phyloP scores from a whole-genome alignment of 35 echinoderm and acorn worm genomes.

The Acanthaster planci region DNA sequence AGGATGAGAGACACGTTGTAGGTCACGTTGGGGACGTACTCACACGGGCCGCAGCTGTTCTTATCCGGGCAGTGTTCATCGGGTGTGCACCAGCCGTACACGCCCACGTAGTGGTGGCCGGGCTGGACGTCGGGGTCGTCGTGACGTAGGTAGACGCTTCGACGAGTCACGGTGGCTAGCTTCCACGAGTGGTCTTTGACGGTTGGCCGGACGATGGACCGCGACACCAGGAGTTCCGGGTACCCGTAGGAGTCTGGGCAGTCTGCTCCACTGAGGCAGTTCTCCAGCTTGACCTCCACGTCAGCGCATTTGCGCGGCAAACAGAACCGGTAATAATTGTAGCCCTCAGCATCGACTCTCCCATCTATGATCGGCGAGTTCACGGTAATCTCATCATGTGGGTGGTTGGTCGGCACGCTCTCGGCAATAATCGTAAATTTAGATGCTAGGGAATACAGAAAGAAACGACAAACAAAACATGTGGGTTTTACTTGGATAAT shows the following conservation, averaged over 20 bases:
- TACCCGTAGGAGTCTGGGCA: constrained; percentile 81
- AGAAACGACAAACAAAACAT: background rate
- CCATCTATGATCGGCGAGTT: constrained; percentile 11
- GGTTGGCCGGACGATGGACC: constrained; percentile 71
- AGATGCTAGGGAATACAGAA: constrained; percentile 52
- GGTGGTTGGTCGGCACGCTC: constrained; percentile 49
- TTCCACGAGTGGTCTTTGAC: constrained; percentile 94
- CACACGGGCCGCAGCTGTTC: constrained; percentile 77
- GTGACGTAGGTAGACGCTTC: constrained; percentile 57
- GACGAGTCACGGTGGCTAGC: constrained; percentile 59
- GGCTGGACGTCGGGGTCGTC: constrained; percentile 71
- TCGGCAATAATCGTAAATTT: constrained; percentile 57
- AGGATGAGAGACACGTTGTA: constrained; percentile 50
- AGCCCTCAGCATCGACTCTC: constrained; percentile 34
- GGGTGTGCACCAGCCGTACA: constrained; percentile 95
- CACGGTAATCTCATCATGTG: constrained; percentile 44
- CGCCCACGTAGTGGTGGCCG: constrained; percentile 82
- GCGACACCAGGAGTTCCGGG: constrained; percentile 84
- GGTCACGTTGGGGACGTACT: constrained; percentile 47
- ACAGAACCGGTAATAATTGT: constrained; percentile 89
- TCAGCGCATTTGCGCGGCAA: constrained; percentile 53
- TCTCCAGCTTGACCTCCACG: constrained; percentile 63
- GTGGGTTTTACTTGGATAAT: too few relatives aligned
- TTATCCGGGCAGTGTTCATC: constrained; percentile 59
- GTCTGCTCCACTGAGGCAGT: constrained; percentile 61